Evolutionary conservation across 2,888 invertebrate species (phyloP).

Genomic region (Caenorhabditis auriculariae): DNA sequence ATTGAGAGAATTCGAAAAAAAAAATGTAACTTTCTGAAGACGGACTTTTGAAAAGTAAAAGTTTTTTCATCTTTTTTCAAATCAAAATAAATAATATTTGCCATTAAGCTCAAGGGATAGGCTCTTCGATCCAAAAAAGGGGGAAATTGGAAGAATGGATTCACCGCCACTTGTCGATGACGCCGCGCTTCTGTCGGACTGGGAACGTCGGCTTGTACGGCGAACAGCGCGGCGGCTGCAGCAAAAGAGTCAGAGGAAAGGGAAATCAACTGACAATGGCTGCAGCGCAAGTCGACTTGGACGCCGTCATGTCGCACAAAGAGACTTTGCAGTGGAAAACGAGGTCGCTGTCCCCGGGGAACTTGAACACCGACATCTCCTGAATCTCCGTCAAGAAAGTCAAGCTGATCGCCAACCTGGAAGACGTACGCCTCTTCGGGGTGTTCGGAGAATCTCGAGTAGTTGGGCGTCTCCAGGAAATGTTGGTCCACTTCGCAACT

Average conservation of each 20-base stretch:
- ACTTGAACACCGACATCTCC: constrained; percentile 60
- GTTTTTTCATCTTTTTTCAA: no score
- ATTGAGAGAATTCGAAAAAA: no score
- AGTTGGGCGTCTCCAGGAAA: constrained; percentile 59
- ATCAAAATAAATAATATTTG: no score
- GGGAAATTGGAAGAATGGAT: no score
- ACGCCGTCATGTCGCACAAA: constrained; percentile 55
- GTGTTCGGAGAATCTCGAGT: constrained; percentile 29
- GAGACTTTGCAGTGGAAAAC: constrained; percentile 58
- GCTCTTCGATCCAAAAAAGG: no score
- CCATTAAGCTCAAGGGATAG: no score
- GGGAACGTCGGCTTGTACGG: constrained; percentile 19
- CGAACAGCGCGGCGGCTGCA: constrained; percentile 43
- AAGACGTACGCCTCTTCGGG: constrained; percentile 33
- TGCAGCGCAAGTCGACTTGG: constrained; percentile 28
- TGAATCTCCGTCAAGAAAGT: constrained; percentile 6
- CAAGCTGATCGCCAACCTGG: constrained; percentile 17
- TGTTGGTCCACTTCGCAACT: constrained; percentile 59
- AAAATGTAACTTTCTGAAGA: no score
- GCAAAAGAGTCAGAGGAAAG: neutral
- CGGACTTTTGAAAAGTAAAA: no score
- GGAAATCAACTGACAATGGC: constrained; percentile 18
- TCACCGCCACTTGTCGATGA: constrained; percentile 4
- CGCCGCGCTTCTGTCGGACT: constrained; percentile 20
- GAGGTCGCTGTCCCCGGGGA: constrained; percentile 57